Evolutionary conservation across 2,797 vertebrate genomes (phyloP).

Genomic region (Trematomus bernacchii): DNA sequence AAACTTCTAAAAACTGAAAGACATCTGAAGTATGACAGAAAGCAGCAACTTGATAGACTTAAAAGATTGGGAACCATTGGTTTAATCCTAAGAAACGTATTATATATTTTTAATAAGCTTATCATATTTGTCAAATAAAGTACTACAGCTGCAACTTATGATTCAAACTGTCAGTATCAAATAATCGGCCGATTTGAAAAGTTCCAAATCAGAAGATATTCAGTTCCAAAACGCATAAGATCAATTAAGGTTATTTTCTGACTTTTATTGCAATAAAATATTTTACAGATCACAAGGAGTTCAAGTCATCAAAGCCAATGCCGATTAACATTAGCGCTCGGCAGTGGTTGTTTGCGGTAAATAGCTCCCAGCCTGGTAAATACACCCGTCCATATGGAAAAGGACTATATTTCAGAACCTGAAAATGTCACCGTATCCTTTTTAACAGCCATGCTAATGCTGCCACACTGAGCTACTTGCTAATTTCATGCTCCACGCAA

Average conservation of each 20-base stretch:
- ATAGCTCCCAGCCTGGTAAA: conserved; percentile 50
- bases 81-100: not conserved
- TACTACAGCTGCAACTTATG: not conserved
- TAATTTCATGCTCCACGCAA: conserved; percentile 83
- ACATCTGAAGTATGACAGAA: not conserved
- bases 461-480: conserved; percentile 81
- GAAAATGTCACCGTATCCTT: conserved; percentile 72
- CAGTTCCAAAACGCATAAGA: not conserved
- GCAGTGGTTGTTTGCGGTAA: not conserved
- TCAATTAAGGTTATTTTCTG: too few species aligned
- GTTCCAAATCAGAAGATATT: not conserved
- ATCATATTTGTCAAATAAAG: not conserved
- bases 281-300: too few species aligned
- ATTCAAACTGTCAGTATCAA: not conserved
- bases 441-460: conserved; percentile 77
- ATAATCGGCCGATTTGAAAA: not conserved
- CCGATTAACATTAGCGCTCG: too few species aligned
- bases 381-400: conserved; percentile 38
- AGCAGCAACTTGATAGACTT: not conserved
- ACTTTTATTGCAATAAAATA: too few species aligned
- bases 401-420: conserved; percentile 58
- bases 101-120: not conserved
- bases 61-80: not conserved
- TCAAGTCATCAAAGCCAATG: too few species aligned
- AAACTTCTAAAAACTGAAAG: not conserved